These are phyloP conservation scores for Melieria omissa DNA, from an alignment of 2,888 invertebrate genomes.

Conservation along the genomic window DNA sequence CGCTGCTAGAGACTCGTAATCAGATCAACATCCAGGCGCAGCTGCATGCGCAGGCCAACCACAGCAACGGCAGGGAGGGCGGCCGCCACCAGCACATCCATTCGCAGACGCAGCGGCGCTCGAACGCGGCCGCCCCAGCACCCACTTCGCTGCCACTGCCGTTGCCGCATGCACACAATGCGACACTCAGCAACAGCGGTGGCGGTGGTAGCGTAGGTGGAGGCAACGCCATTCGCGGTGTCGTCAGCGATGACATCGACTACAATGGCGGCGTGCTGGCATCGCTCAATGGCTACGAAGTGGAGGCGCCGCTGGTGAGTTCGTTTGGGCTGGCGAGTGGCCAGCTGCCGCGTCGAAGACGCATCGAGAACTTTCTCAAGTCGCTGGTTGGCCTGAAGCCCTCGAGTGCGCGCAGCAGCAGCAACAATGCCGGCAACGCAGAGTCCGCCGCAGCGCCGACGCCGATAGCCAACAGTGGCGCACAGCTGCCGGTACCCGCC, in stretches of 20 bases:
- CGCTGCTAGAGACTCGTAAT: slow-evolving; percentile 63
- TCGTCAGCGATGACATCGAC: background rate
- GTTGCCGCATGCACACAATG: slow-evolving; percentile 25
- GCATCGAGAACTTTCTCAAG: slow-evolving; percentile 66
- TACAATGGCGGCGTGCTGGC: slow-evolving; percentile 38
- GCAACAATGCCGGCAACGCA: slow-evolving; percentile 11
- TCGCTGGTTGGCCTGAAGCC: slow-evolving; percentile 64
- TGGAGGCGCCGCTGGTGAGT: slow-evolving; percentile 56
- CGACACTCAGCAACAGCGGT: slow-evolving; percentile 5
- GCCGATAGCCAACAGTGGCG: slow-evolving; percentile 4
- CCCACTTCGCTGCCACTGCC: slow-evolving; percentile 39
- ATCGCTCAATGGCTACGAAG: slow-evolving; percentile 44
- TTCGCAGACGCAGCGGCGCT: background rate
- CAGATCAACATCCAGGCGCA: slow-evolving; percentile 61
- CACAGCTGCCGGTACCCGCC: slow-evolving; percentile 51
- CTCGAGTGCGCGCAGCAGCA: slow-evolving; percentile 34
- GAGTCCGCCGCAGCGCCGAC: slow-evolving; percentile 5
- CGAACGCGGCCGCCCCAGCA: slow-evolving; percentile 22
- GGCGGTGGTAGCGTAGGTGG: slow-evolving; percentile 14
- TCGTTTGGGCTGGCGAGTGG: slow-evolving; percentile 61
- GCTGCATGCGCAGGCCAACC: slow-evolving; percentile 44
- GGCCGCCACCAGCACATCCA: background rate
- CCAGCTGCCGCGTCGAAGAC: slow-evolving; percentile 62
- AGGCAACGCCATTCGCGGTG: slow-evolving; percentile 7
- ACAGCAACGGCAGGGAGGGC: slow-evolving; percentile 33